phyloP scores from a whole-genome alignment of 2,113 vertebrate genomes.

The Leuciscus idus region DNA sequence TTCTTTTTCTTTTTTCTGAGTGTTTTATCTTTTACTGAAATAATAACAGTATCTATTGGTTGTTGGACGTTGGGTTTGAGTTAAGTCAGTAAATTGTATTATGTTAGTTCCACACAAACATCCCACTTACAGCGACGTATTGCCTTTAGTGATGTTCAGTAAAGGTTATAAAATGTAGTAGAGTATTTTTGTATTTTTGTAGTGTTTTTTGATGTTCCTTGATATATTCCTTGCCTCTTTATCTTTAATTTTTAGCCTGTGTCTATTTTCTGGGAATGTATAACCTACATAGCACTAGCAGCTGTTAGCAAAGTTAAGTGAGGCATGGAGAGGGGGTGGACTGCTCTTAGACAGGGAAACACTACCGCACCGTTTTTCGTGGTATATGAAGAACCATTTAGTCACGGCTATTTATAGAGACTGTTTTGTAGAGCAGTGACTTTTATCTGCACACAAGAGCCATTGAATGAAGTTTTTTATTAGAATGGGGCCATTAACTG shows the following conservation, averaged over 20 bases:
- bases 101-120: neutral
- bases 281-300: conserved; percentile 60
- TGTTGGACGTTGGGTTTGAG: neutral
- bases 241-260: neutral
- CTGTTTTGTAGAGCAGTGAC: conserved; percentile 9
- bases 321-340: conserved; percentile 6
- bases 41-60: neutral
- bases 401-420: conserved; percentile 26
- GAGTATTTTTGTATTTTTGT: too few relatives aligned
- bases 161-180: neutral
- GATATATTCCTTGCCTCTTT: neutral
- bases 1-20: neutral
- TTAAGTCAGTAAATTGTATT: neutral
- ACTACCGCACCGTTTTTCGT: neutral
- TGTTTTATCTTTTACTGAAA: neutral
- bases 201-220: neutral
- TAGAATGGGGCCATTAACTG: neutral
- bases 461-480: neutral
- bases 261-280: conserved; percentile 38
- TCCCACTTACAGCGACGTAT: neutral
- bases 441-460: conserved; percentile 3
- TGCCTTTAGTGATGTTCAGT: neutral
- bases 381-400: conserved; percentile 26
- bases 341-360: conserved; percentile 22
- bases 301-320: conserved; percentile 59